A percentile compares a stretch with the other conserved stretches of the same genome.
Conservation (phyloP, 2,888 invertebrate species). For the Augochlorella aurata region DNA sequence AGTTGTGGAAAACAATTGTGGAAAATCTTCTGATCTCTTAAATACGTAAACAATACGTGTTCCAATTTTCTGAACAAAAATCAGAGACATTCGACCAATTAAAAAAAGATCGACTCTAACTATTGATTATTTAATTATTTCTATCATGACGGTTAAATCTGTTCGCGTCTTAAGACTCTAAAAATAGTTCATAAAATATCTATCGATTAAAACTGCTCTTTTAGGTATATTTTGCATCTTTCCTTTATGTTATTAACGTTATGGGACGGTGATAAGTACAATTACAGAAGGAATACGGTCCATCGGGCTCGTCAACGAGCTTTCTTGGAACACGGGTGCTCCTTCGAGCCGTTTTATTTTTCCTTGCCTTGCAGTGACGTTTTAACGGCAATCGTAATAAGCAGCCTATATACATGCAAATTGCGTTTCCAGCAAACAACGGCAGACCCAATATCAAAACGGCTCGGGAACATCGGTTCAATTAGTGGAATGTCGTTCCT, state of each 20-base stretch:
- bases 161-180: too few species aligned
- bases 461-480: constrained; percentile 11
- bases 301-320: background rate
- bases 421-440: constrained; percentile 4
- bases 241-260: too few species aligned
- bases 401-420: constrained; percentile 6
- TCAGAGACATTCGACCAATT: too few species aligned
- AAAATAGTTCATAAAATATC: too few species aligned
- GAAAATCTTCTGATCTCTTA: background rate
- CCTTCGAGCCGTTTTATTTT: background rate
- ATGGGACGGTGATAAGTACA: background rate
- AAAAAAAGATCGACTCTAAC: too few species aligned
- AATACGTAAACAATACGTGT: too few species aligned
- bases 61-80: too few species aligned
- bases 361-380: background rate
- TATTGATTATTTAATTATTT: too few species aligned
- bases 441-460: background rate
- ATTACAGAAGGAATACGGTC: background rate
- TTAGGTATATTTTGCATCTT: too few species aligned
- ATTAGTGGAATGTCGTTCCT: constrained; percentile 1
- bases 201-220: too few species aligned
- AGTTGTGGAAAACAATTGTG: too few species aligned
- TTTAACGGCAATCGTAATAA: background rate
- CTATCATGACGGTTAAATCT: too few species aligned
- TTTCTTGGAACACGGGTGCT: background rate